Percentiles rank a stretch among this genome's conserved stretches.
These are phyloP conservation scores for Bujurquina vittata DNA, from an alignment of 2,113 vertebrate genomes.

Conservation along the genomic window DNA sequence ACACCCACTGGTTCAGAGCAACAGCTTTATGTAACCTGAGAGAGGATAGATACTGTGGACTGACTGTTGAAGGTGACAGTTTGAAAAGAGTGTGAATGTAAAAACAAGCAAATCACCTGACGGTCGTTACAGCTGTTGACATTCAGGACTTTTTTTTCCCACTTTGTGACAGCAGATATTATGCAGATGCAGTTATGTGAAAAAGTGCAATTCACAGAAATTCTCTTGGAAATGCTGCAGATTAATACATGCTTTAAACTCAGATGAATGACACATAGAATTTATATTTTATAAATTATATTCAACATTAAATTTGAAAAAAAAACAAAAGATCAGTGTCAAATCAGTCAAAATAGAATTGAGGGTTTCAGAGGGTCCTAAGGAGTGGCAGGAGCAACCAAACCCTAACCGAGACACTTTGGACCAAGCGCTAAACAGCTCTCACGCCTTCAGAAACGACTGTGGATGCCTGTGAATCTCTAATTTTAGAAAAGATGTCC, in stretches of 20 bases:
- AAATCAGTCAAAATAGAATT: too few species aligned
- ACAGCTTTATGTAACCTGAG: background rate
- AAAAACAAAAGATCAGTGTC: too few species aligned
- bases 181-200: background rate
- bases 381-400: background rate
- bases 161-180: background rate
- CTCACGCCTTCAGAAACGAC: too few species aligned
- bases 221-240: background rate
- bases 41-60: background rate
- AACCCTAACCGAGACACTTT: too few species aligned
- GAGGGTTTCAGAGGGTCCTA: background rate
- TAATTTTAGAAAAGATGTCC: too few species aligned
- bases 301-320: background rate
- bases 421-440: too few species aligned
- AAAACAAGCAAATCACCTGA: background rate
- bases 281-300: background rate
- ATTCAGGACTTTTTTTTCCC: background rate
- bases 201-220: background rate
- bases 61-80: background rate
- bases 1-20: slow-evolving; percentile 12
- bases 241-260: background rate
- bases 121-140: background rate
- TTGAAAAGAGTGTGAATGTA: background rate
- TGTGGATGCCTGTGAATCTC: too few species aligned
- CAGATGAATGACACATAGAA: background rate